Evolutionary conservation across 2,797 vertebrate species (phyloP).

Genomic region (Phalanger gymnotis): DNA sequence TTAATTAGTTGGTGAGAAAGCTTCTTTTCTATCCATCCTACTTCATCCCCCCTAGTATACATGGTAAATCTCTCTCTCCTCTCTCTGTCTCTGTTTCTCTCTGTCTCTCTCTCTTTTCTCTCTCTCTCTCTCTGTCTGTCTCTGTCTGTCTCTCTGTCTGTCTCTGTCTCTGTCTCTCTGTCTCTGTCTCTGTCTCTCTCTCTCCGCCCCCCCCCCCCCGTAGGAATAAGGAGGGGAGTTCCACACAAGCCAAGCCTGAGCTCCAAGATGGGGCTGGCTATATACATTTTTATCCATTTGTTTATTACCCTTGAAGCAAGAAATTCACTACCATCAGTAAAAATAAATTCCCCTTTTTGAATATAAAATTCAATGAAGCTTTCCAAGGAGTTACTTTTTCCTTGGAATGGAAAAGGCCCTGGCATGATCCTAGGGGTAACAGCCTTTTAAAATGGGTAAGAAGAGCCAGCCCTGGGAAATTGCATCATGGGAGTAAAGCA

Average conservation of each 20-base stretch:
- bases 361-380: slow-evolving; percentile 19
- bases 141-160: no score
- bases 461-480: slow-evolving; percentile 60
- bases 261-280: neutral
- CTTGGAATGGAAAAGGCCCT: slow-evolving; percentile 35
- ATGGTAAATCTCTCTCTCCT: neutral
- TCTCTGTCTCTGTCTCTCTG: no score
- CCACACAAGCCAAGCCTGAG: neutral
- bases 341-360: neutral
- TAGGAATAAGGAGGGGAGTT: neutral
- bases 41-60: neutral
- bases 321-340: neutral
- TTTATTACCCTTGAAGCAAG: neutral
- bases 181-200: no score
- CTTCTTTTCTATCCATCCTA: neutral
- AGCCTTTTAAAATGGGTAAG: neutral
- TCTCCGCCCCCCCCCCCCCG: no score
- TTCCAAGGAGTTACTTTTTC: slow-evolving; percentile 60
- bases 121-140: no score
- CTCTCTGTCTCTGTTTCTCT: no score
- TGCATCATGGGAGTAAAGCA: slow-evolving; percentile 42
- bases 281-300: neutral
- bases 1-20: neutral
- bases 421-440: neutral
- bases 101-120: no score